Conservation (phyloP, 2,113 vertebrate genomes). For the Enhydra lutris region DNA sequence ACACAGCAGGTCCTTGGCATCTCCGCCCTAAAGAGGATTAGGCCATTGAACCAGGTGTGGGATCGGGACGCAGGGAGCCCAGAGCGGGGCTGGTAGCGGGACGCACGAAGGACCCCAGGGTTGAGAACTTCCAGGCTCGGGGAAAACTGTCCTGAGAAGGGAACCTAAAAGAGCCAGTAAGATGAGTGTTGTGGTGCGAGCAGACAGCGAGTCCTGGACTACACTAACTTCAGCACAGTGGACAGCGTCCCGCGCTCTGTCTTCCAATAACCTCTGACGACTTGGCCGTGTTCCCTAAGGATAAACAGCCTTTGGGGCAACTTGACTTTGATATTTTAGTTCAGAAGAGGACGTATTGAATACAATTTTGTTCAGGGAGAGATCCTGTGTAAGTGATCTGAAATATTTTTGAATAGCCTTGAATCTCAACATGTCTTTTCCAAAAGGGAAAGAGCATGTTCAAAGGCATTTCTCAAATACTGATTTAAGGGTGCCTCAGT, state of each 20-base stretch:
- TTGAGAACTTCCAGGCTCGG: background rate
- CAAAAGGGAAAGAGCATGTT: background rate
- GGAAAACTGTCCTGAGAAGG: background rate
- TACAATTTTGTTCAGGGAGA: background rate
- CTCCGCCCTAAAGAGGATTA: background rate
- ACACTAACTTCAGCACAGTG: conserved; percentile 27
- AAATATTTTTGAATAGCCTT: background rate
- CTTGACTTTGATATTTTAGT: background rate
- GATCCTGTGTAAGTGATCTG: background rate
- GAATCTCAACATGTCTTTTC: background rate
- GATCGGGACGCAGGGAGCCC: background rate
- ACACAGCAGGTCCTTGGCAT: background rate
- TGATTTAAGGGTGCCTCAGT: background rate
- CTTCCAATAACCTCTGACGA: fast-evolving
- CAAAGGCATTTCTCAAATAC: conserved; percentile 4
- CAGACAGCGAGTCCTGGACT: fast-evolving
- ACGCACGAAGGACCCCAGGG: background rate
- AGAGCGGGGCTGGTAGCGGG: background rate
- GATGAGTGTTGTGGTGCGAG: background rate
- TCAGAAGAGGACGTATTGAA: background rate
- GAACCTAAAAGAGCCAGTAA: fast-evolving
- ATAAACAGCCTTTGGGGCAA: background rate
- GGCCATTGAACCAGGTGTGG: background rate
- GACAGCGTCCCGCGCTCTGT: background rate
- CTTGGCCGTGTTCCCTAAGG: background rate